Conservation (phyloP, 2,888 invertebrate species). For the Sericinus montela region DNA sequence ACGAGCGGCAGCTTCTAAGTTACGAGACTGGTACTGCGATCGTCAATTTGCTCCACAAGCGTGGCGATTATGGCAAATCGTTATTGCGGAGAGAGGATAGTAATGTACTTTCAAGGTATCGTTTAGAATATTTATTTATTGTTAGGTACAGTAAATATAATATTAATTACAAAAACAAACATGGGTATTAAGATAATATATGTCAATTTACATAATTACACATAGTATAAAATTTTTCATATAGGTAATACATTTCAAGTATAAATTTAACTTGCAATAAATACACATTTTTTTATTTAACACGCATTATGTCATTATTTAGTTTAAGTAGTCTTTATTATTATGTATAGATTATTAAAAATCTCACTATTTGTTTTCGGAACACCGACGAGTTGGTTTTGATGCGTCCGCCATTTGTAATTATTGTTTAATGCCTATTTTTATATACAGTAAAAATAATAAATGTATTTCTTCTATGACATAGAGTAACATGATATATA, state of each 20-base stretch:
- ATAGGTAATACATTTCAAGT: conserved; percentile 33
- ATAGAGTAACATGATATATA: no score
- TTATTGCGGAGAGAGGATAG: no score
- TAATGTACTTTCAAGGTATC: no score
- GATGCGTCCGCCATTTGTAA: conserved; percentile 8
- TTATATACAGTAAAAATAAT: no score
- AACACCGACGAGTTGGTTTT: conserved; percentile 27
- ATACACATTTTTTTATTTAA: conserved; percentile 33
- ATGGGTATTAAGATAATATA: neutral
- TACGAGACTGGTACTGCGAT: no score
- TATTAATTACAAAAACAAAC: neutral
- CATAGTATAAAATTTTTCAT: conserved; percentile 40
- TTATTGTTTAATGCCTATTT: neutral
- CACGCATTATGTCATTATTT: conserved; percentile 26
- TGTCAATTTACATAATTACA: neutral
- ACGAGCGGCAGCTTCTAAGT: no score
- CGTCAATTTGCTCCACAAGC: no score
- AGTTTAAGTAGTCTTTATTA: conserved; percentile 18
- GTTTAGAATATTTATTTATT: no score
- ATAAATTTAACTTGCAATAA: conserved; percentile 57
- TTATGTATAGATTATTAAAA: conserved; percentile 33
- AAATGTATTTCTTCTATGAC: no score
- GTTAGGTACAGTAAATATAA: neutral
- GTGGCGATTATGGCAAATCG: no score
- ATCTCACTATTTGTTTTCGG: conserved; percentile 59